Evolutionary conservation across 2,113 vertebrate species (phyloP).

Genomic region (Indicator maculatus): DNA sequence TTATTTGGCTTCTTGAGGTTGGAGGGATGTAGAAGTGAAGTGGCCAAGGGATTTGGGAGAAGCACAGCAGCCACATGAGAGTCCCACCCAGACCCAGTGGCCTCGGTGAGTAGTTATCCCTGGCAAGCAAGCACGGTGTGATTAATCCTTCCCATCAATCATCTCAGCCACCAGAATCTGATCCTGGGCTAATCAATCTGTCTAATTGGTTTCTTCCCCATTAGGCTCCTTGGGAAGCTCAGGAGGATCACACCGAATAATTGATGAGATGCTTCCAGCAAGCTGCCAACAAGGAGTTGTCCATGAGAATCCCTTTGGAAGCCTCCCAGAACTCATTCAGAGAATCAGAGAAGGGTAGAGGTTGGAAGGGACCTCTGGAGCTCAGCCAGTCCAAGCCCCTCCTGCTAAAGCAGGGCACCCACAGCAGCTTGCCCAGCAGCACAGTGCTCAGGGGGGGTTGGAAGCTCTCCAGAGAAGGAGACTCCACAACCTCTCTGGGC

Average conservation of each 20-base stretch:
- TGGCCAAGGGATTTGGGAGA: rapidly evolving
- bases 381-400: too few relatives aligned
- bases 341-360: too few relatives aligned
- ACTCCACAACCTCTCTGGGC: too few relatives aligned
- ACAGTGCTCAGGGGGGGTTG: too few relatives aligned
- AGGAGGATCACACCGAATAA: background rate
- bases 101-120: background rate
- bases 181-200: background rate
- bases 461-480: too few relatives aligned
- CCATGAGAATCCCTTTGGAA: background rate
- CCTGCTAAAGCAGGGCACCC: too few relatives aligned
- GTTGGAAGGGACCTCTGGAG: too few relatives aligned
- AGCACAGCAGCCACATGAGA: background rate
- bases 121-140: background rate
- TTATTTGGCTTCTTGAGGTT: background rate
- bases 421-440: too few relatives aligned
- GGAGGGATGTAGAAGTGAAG: background rate
- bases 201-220: constrained; percentile 8
- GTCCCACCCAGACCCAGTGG: background rate
- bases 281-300: background rate
- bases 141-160: constrained; percentile 10
- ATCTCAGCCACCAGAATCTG: background rate
- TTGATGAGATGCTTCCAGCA: background rate
- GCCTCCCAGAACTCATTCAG: background rate
- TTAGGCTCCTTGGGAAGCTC: background rate